phyloP scores from a whole-genome alignment of 1,140 invertebrate species.

The Atta cephalotes region DNA sequence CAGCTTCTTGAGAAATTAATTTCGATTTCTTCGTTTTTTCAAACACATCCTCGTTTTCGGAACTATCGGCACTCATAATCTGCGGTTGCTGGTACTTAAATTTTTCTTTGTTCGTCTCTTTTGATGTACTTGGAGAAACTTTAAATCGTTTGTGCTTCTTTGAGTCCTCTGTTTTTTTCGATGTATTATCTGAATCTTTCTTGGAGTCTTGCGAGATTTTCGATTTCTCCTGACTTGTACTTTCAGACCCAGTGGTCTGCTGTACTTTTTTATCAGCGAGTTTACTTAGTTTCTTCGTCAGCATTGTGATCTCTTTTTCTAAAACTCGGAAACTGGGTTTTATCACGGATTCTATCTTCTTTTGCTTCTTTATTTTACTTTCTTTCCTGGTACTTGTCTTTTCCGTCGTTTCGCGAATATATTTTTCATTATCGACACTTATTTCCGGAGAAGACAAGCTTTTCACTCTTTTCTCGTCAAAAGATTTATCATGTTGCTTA shows the following conservation, averaged over 20 bases:
- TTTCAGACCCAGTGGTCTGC: constrained; percentile 61
- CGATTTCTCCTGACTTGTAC: constrained; percentile 67
- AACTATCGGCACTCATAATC: constrained; percentile 80
- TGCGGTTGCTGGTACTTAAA: constrained; percentile 76
- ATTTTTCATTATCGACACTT: constrained; percentile 76
- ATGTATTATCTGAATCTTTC: constrained; percentile 53
- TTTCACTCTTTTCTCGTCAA: constrained; percentile 47
- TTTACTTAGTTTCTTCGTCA: constrained; percentile 80
- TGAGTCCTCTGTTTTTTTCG: constrained; percentile 64
- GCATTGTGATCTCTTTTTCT: constrained; percentile 80
- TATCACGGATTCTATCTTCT: constrained; percentile 62
- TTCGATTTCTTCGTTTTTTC: constrained; percentile 68
- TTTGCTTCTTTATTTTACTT: constrained; percentile 48
- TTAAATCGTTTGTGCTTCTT: constrained; percentile 44
- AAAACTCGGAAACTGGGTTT: constrained; percentile 84
- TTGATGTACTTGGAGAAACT: constrained; percentile 20
- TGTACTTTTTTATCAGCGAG: constrained; percentile 77
- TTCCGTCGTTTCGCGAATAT: constrained; percentile 73
- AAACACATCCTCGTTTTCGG: constrained; percentile 79
- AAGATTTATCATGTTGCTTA: constrained; percentile 76
- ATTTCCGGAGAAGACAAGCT: constrained; percentile 77
- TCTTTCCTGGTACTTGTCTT: constrained; percentile 66
- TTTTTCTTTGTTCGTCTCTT: constrained; percentile 70
- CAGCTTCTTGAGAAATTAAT: constrained; percentile 59
- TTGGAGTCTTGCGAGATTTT: constrained; percentile 42